Evolutionary conservation across 2,888 invertebrate species (phyloP), one percentile per base, ranked within the genome.

Genomic region (Lissonota sp.): DNA sequence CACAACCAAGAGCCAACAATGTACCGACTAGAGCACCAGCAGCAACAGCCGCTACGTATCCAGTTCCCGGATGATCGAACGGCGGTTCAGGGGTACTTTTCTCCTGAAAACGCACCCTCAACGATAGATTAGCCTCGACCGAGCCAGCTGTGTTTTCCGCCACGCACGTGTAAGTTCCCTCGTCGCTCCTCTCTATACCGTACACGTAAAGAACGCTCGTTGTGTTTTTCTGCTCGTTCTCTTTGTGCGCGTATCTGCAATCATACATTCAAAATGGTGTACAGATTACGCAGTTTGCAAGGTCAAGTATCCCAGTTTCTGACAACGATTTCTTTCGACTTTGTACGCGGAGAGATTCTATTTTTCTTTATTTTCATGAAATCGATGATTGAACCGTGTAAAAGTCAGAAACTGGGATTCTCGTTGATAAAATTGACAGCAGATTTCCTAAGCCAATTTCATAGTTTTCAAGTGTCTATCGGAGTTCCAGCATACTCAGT

Each of bases 111-210:
- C 97, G 94, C 63, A 97, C 95, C 83, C 95, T 94, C 84, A 98
- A 94, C 1, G 98, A 97, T 87, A 97, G 97, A 92, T 98, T 98
- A 78, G 96, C 96, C 84, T 95, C 95, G 0, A 96, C 94, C 77
- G 94, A 94, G 10, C 98, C 98, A 0, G 98, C 98, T 12, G 96
- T 95, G 91, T 98, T 98, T 89, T 97, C 97, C 0, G 98, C 98
- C 10, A 96, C 94, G 91, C 98, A 98, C 4, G 96, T 95, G 90
- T 97, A 98, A 6, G 96, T 97, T 5, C 98, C 98, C 88, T 97
- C 97, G 90, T 97, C 97, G 84, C 84, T 75, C 10, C 86, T 70
- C 37, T 91, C 90, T 6, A 88, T 85, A 1, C 87, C 84, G 77
- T 89, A 88, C 4, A 92, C 86, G 26, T 89, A 86, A 4, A 92